Percentiles rank a stretch among this genome's conserved stretches.
These are phyloP conservation scores for Bombus superbus DNA, from an alignment of 1,140 invertebrate species.

Conservation along the genomic window DNA sequence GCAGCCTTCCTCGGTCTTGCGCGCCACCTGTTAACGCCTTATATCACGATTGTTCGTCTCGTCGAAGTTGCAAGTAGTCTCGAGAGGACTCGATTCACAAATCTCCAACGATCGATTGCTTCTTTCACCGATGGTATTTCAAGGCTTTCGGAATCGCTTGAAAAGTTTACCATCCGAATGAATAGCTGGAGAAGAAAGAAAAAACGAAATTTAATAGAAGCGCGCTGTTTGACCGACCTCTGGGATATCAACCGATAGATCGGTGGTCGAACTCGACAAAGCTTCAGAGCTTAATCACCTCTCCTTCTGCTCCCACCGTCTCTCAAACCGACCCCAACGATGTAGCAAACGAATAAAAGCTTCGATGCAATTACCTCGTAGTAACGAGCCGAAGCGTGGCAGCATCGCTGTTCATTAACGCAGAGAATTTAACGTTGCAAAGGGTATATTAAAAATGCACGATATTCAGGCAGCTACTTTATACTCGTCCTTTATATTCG, in stretches of 20 bases:
- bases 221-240: neutral
- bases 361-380: neutral
- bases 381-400: neutral
- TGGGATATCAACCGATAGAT: neutral
- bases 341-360: neutral
- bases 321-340: neutral
- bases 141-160: neutral
- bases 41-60: neutral
- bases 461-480: neutral
- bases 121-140: neutral
- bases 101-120: neutral
- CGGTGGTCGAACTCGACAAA: too few relatives aligned
- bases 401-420: neutral
- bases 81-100: neutral
- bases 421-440: neutral
- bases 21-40: too few relatives aligned
- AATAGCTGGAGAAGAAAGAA: neutral
- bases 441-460: neutral
- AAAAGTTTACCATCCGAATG: constrained; percentile 7
- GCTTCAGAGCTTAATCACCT: constrained; percentile 43
- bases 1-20: neutral
- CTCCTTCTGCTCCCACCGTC: neutral
- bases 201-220: constrained; percentile 15
- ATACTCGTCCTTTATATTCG: neutral
- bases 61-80: too few relatives aligned